Conservation (phyloP, 2,797 vertebrate species). For the Apogon hyalosoma region DNA sequence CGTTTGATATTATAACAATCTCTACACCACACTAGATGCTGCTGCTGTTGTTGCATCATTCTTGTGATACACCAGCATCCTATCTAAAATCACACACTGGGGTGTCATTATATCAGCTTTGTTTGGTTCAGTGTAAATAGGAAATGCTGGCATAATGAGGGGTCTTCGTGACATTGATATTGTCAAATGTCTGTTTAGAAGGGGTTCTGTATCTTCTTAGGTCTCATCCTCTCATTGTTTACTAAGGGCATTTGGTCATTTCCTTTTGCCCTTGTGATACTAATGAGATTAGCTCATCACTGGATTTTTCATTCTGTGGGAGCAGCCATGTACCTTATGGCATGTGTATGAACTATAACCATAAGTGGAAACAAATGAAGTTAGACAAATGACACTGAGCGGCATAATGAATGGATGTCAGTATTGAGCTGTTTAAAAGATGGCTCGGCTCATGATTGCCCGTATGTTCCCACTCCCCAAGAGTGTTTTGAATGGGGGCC, state of each 20-base stretch:
- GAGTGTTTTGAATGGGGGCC: slow-evolving; percentile 71
- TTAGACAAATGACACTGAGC: slow-evolving; percentile 25
- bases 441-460: slow-evolving; percentile 56
- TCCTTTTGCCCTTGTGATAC: slow-evolving; percentile 55
- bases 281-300: slow-evolving; percentile 66
- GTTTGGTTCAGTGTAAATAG: no score
- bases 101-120: no score
- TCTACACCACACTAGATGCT: no score
- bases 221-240: slow-evolving; percentile 61
- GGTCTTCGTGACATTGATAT: no score
- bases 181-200: no score
- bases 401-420: slow-evolving; percentile 12
- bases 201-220: background rate
- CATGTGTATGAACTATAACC: slow-evolving; percentile 39
- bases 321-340: slow-evolving; percentile 29
- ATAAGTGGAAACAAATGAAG: slow-evolving; percentile 40
- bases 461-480: slow-evolving; percentile 66
- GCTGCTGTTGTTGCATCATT: no score
- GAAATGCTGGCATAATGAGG: no score
- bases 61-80: no score
- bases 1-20: no score
- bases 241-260: slow-evolving; percentile 62
- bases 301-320: slow-evolving; percentile 46
- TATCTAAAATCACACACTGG: no score
- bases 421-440: slow-evolving; percentile 25